Conservation (phyloP, 2,888 invertebrate genomes). For the Erebia epiphron region DNA sequence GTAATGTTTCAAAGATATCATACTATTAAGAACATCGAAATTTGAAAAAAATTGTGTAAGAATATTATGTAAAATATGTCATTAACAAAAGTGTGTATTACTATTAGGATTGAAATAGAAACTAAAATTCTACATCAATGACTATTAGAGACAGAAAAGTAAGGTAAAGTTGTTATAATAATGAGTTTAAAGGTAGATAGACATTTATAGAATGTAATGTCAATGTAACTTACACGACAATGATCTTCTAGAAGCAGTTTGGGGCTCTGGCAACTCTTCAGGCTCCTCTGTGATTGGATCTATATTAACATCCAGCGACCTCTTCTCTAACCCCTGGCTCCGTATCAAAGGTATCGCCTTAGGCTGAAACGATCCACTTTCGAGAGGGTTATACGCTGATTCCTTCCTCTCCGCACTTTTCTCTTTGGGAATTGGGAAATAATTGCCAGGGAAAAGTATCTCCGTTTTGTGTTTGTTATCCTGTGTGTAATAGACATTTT, state of each 20-base stretch:
- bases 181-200: background rate
- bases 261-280: slow-evolving; percentile 56
- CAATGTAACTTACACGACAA: slow-evolving; percentile 65
- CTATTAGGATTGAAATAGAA: too few relatives aligned
- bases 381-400: slow-evolving; percentile 44
- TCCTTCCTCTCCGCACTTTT: slow-evolving; percentile 59
- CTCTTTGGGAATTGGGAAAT: slow-evolving; percentile 75
- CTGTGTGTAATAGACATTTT: slow-evolving; percentile 61
- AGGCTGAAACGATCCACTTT: slow-evolving; percentile 57
- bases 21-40: too few relatives aligned
- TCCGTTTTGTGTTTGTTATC: slow-evolving; percentile 64
- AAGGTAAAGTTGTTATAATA: background rate
- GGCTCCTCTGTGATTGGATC: slow-evolving; percentile 65
- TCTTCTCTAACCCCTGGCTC: slow-evolving; percentile 60
- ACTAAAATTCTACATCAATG: too few relatives aligned
- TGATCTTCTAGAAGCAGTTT: slow-evolving; percentile 66
- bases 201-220: background rate
- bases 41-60: too few relatives aligned
- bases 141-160: too few relatives aligned
- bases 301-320: slow-evolving; percentile 60
- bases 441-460: slow-evolving; percentile 78
- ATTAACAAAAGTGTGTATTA: too few relatives aligned
- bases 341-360: slow-evolving; percentile 69
- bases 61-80: too few relatives aligned
- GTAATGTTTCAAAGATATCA: too few relatives aligned